phyloP scores from a whole-genome alignment of 2,888 invertebrate genomes.

The Villa cingulata region DNA sequence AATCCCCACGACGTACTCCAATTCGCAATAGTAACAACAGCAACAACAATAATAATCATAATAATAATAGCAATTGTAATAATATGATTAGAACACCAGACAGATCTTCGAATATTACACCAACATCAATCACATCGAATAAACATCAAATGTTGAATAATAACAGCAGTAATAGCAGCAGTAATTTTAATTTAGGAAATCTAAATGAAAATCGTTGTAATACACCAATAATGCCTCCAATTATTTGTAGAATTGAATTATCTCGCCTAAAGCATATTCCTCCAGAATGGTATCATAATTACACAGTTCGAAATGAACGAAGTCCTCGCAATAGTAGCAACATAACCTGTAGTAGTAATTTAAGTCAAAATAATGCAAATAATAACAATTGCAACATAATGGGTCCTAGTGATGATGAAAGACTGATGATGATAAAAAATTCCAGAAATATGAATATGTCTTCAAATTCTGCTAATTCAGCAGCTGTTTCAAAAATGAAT shows the following conservation, averaged over 20 bases:
- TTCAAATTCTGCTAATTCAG: background rate
- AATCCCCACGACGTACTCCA: constrained; percentile 5
- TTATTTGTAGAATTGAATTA: constrained; percentile 32
- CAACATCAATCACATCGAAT: constrained; percentile 2
- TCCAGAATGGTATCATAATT: constrained; percentile 27
- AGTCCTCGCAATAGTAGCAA: constrained; percentile 4
- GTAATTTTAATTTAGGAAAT: constrained; percentile 17
- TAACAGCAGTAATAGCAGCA: constrained; percentile 14
- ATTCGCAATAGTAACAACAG: background rate
- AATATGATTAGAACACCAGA: constrained; percentile 1
- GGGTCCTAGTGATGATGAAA: constrained; percentile 12
- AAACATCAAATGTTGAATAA: background rate
- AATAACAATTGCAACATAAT: background rate
- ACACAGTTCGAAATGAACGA: constrained; percentile 18
- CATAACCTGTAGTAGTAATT: constrained; percentile 9
- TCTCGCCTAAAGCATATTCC: constrained; percentile 25
- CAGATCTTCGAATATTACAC: constrained; percentile 3
- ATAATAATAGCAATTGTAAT: constrained; percentile 2
- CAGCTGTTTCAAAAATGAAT: background rate
- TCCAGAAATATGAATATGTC: background rate
- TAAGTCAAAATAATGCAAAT: constrained; percentile 13
- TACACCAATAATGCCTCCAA: constrained; percentile 13
- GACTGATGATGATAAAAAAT: constrained; percentile 2
- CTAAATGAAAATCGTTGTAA: constrained; percentile 15
- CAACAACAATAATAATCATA: too few species aligned